Percentiles rank a stretch among this genome's conserved stretches.
Evolutionary conservation across 2,888 invertebrate genomes (phyloP).

Genomic region (Nasonovia ribisnigri): DNA sequence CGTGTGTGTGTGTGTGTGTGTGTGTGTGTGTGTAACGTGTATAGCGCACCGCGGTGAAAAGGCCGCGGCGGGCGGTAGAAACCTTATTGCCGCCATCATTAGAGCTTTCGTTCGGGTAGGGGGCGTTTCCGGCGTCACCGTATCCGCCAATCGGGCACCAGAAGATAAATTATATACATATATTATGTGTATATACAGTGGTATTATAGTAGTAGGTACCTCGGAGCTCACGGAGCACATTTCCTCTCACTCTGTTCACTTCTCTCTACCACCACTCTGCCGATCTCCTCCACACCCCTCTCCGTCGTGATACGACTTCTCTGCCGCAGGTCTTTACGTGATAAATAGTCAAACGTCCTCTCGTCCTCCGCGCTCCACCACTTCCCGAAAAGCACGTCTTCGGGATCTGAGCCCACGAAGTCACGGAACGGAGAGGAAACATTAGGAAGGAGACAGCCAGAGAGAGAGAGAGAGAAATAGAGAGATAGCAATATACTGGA

Average conservation of each 20-base stretch:
- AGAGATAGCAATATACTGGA: background rate
- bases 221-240: slow-evolving; percentile 1
- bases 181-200: background rate
- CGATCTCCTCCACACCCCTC: background rate
- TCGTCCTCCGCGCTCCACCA: background rate
- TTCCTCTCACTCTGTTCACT: background rate
- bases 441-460: background rate
- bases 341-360: slow-evolving; percentile 29
- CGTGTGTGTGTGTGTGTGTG: no score
- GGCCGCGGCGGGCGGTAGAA: slow-evolving; percentile 15
- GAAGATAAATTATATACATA: slow-evolving; percentile 53
- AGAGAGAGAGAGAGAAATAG: background rate
- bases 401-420: background rate
- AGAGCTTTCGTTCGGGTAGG: slow-evolving; percentile 63
- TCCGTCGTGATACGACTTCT: background rate
- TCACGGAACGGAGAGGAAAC: background rate
- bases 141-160: slow-evolving; percentile 63
- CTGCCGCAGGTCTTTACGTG: background rate
- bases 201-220: slow-evolving; percentile 17
- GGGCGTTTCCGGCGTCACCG: slow-evolving; percentile 64
- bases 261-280: background rate
- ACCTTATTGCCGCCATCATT: slow-evolving; percentile 65
- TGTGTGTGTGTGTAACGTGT: background rate
- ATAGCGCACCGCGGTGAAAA: background rate
- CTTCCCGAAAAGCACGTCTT: background rate